phyloP scores from a whole-genome alignment of 2,888 invertebrate genomes.

The Nasonovia ribisnigri region DNA sequence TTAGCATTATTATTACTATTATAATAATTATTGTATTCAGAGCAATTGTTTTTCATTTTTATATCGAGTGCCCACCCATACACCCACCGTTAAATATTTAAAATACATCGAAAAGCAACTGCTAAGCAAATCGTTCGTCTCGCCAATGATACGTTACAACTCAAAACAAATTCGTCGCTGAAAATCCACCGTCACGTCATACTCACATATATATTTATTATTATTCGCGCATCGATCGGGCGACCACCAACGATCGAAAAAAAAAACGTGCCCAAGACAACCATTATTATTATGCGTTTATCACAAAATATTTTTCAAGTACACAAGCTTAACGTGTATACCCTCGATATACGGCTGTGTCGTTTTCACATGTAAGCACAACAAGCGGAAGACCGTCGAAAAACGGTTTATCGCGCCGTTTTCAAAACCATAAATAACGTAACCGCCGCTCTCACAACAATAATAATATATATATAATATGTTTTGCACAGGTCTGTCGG shows the following conservation, averaged over 20 bases:
- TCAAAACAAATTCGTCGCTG: not conserved
- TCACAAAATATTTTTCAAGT: not conserved
- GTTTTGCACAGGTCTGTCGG: not conserved
- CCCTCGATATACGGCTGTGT: not conserved
- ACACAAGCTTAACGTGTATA: not conserved
- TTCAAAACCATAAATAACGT: conserved; percentile 8
- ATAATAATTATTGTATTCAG: too few species aligned
- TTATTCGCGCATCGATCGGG: not conserved
- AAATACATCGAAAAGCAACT: too few species aligned
- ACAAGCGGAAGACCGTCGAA: not conserved
- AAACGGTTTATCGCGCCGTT: not conserved
- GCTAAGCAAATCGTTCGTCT: too few species aligned
- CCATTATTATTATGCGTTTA: not conserved
- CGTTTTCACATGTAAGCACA: not conserved
- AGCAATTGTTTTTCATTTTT: too few species aligned
- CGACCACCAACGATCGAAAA: not conserved
- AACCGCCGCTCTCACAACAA: not conserved
- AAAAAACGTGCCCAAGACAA: not conserved
- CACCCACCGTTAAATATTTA: too few species aligned
- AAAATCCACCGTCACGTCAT: not conserved
- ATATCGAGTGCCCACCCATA: too few species aligned
- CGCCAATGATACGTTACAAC: too few species aligned
- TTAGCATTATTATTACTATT: too few species aligned
- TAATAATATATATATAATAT: too few species aligned
- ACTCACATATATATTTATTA: too few species aligned